Evolutionary conservation across 1,140 invertebrate genomes (phyloP), one percentile per base, ranked within the genome.

Genomic region (Caerostris extrusa): DNA sequence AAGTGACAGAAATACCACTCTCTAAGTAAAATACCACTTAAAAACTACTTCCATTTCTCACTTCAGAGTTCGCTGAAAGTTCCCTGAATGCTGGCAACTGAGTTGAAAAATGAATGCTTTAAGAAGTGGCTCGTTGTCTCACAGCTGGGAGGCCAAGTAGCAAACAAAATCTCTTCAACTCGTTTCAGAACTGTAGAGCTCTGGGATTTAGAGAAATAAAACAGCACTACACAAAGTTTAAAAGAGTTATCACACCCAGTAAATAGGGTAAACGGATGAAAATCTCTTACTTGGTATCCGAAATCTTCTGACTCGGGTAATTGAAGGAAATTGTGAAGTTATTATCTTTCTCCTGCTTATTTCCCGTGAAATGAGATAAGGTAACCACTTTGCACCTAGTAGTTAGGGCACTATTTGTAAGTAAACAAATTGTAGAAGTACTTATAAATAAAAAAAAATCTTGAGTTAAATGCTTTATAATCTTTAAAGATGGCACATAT

Each of bases 261-360:
- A 50, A 77, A 77, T 77, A 77, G 71, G 71, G 4, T 77, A 77
- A 77, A 77, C 14, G 3, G 69, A 77, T 50, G 69, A 77, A 77
- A 34, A 34, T 34, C 34, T 34, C 34, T 1, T 34, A 34, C 34
- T 34, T 34, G 34, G 34, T 34, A 1, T 2, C 53, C 12, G 71
- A 77, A 77, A 69, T 77, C 2, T 34, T 77, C 71, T 77, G 5
- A 53, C 71, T 8, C 3, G 4, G 5, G 71, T 5, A 77, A 77
- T 5, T 50, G 6, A 50, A 3, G 10, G 8, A 53, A 12, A 77
- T 34, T 3, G 60, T n/a, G 60, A 61, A 17, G 3, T 14, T 10
- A 61, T 4, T 8, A 34, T 77, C 4, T 34, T 50, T 7, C 34
- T 77, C 34, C 34, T 53, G 34, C 71, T 77, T 50, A 77, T 77